Percentiles rank a stretch among this genome's conserved stretches.
Evolutionary conservation across 2,113 vertebrate species (phyloP).

Genomic region (Phasianus colchicus): DNA sequence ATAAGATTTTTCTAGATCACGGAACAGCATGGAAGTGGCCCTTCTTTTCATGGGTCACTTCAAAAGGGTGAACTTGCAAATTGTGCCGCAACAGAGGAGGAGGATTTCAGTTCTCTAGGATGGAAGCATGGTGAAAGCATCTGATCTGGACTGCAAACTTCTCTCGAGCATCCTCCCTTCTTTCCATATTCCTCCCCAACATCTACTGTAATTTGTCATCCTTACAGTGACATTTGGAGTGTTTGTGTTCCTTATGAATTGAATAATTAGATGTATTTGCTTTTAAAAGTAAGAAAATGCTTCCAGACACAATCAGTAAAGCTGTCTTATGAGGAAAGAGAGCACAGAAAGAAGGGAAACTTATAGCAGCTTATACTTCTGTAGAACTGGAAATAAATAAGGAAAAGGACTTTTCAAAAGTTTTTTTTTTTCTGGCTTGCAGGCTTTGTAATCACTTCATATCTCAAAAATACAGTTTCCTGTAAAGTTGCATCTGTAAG

Average conservation of each 20-base stretch:
- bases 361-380: neutral
- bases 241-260: neutral
- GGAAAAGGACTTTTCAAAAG: neutral
- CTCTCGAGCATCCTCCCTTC: neutral
- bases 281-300: neutral
- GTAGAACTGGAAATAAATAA: neutral
- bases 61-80: neutral
- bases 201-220: neutral
- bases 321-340: neutral
- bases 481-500: neutral
- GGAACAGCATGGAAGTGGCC: neutral
- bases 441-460: neutral
- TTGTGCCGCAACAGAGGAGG: neutral
- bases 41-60: neutral
- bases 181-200: neutral
- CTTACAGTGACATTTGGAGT: neutral
- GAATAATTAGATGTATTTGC: neutral
- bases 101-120: neutral
- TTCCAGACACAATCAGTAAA: neutral
- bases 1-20: neutral
- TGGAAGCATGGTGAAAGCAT: neutral
- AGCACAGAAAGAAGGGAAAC: neutral
- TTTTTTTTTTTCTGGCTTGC: neutral
- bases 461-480: neutral
- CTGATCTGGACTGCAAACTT: neutral